Evolutionary conservation across 2,113 vertebrate genomes (phyloP).

Genomic region (Osmerus mordax): DNA sequence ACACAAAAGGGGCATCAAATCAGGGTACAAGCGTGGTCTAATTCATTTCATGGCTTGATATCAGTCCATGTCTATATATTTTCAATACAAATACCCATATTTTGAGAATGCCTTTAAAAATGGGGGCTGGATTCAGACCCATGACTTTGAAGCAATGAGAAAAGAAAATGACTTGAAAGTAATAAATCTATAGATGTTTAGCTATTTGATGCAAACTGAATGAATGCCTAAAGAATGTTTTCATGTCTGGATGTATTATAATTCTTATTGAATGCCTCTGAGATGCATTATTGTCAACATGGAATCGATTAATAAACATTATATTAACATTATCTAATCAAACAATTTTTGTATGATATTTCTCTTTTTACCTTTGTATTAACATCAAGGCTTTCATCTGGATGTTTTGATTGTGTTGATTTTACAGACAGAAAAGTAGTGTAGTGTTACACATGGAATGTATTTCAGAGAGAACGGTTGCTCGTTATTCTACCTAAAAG

Average conservation of each 20-base stretch:
- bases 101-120: conserved; percentile 52
- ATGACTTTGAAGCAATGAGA: conserved; percentile 40
- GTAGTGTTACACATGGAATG: too few relatives aligned
- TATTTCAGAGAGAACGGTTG: too few relatives aligned
- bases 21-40: conserved; percentile 31
- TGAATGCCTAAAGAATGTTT: conserved; percentile 61
- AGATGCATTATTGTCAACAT: conserved; percentile 48
- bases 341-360: not conserved
- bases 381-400: not conserved
- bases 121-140: conserved; percentile 45
- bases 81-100: conserved; percentile 24
- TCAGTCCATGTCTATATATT: conserved; percentile 30
- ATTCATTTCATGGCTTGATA: conserved; percentile 47
- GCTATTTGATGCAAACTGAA: conserved; percentile 51
- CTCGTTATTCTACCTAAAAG: too few relatives aligned
- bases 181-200: conserved; percentile 48
- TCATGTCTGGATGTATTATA: conserved; percentile 58
- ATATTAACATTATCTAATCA: not conserved
- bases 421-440: too few relatives aligned
- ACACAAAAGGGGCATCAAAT: conserved; percentile 34
- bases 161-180: conserved; percentile 47
- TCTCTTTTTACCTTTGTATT: not conserved
- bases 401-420: not conserved
- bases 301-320: conserved; percentile 45
- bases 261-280: conserved; percentile 45